These are phyloP conservation scores for Pterophyllum scalare DNA, from an alignment of 2,113 vertebrate genomes.

Conservation along the genomic window DNA sequence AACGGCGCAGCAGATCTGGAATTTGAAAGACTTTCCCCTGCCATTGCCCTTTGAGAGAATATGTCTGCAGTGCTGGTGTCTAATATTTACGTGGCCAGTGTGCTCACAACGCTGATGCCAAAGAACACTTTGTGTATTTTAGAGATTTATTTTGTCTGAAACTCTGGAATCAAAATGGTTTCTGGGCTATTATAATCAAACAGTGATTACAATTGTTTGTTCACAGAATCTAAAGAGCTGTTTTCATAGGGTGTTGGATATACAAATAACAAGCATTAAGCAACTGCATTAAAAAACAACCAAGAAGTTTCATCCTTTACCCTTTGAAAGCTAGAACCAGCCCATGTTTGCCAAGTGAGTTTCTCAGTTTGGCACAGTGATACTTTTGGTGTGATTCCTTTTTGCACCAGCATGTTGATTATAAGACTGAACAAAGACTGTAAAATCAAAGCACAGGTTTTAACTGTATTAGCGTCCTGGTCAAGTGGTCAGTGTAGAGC, in stretches of 20 bases:
- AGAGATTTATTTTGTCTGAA: background rate
- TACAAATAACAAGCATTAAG: background rate
- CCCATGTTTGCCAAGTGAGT: background rate
- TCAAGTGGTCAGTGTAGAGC: background rate
- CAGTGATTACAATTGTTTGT: background rate
- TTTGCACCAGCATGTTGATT: background rate
- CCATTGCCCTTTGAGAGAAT: background rate
- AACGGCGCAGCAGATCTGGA: background rate
- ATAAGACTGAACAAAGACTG: background rate
- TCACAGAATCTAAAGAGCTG: no score
- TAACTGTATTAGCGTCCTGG: background rate
- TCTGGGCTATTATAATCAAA: background rate
- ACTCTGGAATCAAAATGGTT: background rate
- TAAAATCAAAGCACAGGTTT: background rate
- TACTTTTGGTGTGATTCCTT: background rate
- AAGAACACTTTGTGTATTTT: background rate
- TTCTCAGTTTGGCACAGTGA: background rate
- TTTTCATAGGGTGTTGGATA: no score
- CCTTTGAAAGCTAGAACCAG: background rate
- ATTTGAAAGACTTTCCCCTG: background rate
- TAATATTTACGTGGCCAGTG: background rate
- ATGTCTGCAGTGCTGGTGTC: background rate
- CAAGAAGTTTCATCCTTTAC: accelerated
- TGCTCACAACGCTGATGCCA: background rate
- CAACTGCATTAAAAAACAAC: background rate